These are phyloP conservation scores for Camponotus vicinus DNA, from an alignment of 1,140 invertebrate genomes.

Conservation along the genomic window DNA sequence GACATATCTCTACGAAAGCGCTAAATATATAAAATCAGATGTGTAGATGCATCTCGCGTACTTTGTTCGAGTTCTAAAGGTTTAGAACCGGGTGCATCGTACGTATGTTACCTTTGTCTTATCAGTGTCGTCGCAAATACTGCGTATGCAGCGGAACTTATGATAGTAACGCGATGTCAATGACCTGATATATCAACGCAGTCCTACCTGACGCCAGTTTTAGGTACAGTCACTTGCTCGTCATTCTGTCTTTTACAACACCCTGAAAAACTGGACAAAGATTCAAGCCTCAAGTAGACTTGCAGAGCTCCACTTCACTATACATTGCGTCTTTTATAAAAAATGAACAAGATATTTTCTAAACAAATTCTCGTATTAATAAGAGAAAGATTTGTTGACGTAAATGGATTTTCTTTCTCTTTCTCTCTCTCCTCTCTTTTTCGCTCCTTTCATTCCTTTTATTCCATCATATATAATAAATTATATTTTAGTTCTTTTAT, in stretches of 20 bases:
- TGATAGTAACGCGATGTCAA: conserved; percentile 67
- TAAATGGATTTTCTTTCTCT: background rate
- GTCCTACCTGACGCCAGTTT: conserved; percentile 69
- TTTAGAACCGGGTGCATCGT: conserved; percentile 58
- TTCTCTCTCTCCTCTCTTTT: background rate
- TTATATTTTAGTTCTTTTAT: conserved; percentile 28
- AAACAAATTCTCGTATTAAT: background rate
- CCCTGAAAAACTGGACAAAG: background rate
- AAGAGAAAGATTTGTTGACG: background rate
- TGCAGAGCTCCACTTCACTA: background rate
- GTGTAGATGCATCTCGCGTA: background rate
- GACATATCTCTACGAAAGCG: background rate
- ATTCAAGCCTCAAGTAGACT: conserved; percentile 8
- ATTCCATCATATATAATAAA: background rate
- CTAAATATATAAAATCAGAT: background rate
- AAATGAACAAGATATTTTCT: background rate
- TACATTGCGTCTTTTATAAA: background rate
- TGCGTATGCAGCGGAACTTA: conserved; percentile 58
- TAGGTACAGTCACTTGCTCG: conserved; percentile 29
- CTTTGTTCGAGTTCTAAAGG: background rate
- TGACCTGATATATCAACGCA: conserved; percentile 65
- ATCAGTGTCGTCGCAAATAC: conserved; percentile 59
- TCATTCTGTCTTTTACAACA: background rate
- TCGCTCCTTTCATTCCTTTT: no score
- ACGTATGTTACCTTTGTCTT: conserved; percentile 67